These are phyloP conservation scores for Achroia grisella DNA, from an alignment of 1,140 invertebrate species.

Conservation along the genomic window DNA sequence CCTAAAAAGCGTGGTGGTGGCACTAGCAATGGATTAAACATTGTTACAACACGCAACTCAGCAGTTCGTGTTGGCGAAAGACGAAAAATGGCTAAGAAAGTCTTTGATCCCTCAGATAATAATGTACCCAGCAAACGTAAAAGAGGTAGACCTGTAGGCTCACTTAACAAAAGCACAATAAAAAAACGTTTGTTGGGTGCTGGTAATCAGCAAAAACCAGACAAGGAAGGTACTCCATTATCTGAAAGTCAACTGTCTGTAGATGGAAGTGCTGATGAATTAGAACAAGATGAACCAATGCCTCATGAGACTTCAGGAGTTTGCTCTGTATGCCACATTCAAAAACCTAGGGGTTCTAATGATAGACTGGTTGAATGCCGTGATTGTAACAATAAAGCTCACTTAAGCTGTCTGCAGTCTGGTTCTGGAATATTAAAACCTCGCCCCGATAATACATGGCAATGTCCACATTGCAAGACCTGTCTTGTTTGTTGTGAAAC, in stretches of 20 bases:
- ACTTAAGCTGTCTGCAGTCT: constrained; percentile 79
- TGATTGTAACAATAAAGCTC: constrained; percentile 86
- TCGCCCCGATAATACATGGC: constrained; percentile 80
- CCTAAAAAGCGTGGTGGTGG: constrained; percentile 50
- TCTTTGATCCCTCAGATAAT: constrained; percentile 86
- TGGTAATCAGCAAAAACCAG: constrained; percentile 20
- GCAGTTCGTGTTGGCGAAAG: constrained; percentile 62
- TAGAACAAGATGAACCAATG: constrained; percentile 46
- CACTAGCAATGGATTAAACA: constrained; percentile 47
- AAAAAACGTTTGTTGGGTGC: constrained; percentile 59
- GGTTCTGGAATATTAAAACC: constrained; percentile 78
- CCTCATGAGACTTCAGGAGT: constrained; percentile 61
- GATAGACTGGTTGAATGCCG: constrained; percentile 84
- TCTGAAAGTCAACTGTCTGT: constrained; percentile 63
- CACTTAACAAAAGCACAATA: constrained; percentile 74
- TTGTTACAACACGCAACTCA: constrained; percentile 44
- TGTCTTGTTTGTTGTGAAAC: constrained; percentile 82
- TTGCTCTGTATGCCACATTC: constrained; percentile 75
- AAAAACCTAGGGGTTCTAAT: constrained; percentile 74
- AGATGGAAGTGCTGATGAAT: constrained; percentile 66
- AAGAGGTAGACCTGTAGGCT: constrained; percentile 77
- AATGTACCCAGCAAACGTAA: constrained; percentile 78
- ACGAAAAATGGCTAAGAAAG: constrained; percentile 79
- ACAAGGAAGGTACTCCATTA: constrained; percentile 41
- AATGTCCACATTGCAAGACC: constrained; percentile 82